Base-by-base conservation (phyloP, 1,140 invertebrate genomes). In the Tigriopus japonicus region DNA sequence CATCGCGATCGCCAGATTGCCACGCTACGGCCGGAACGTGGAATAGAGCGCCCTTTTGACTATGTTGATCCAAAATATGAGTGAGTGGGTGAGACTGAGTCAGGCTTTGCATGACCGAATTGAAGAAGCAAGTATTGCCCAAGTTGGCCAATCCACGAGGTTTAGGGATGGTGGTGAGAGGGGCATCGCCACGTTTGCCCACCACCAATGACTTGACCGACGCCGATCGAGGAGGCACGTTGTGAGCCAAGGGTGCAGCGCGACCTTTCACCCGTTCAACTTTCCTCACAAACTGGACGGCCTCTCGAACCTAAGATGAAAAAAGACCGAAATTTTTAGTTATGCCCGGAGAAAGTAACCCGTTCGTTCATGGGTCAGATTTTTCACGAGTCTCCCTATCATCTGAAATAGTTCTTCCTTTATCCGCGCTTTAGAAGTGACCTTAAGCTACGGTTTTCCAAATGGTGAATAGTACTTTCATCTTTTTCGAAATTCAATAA, bases 71-170 rank as follows among this genome's bases (percentile, higher is more conserved):
- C 52, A 92, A 73, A 17, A 85, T 75, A 66, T 80, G 72, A 41
- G 84, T 74, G 49, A 95, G 75, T 70, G 81, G 85, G 19, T 85
- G 84, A 14, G 88, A 92, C 70, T 89, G 87, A 17, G 82, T 83
- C 62, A 95, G 74, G 71, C 84, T 86, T 70, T 97, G 92, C 75
- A 95, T 80, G 3, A 95, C 87, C 43, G 90, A 86, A 76, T 96
- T 96, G 67, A 94, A 93, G 74, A 93, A 97, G 71, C 92, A 96
- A 1, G 91, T 95, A 69, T 95, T 94, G 60, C 92, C 91, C 70
- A 95, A 75, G 77, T 96, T 95, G 42, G 72, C 71, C 54, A 91
- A 72, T 13, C 87, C 87, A 24, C 45, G 52, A 6, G 51, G 49
- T 41, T 61, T 52, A 9, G 41, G 45, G 17, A 60, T 17, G 19